Conservation (phyloP, 2,888 invertebrate genomes). For the Eupithecia subumbrata region DNA sequence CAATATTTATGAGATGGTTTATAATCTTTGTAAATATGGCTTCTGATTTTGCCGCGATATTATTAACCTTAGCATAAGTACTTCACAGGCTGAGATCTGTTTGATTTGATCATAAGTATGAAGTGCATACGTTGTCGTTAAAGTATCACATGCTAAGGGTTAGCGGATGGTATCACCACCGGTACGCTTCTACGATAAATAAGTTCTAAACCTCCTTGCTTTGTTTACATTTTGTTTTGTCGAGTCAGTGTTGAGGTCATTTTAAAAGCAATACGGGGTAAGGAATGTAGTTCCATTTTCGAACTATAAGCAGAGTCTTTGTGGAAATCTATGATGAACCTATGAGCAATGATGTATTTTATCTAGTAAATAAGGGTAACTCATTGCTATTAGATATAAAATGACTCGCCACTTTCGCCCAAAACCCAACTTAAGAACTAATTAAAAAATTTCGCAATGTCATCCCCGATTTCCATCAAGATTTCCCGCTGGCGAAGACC, state of each 20-base stretch:
- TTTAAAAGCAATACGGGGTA: not conserved
- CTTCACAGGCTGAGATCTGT: not conserved
- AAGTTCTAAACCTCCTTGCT: not conserved
- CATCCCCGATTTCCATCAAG: conserved; percentile 38
- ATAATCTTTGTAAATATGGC: conserved; percentile 6
- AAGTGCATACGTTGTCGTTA: not conserved
- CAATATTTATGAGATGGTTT: conserved; percentile 11
- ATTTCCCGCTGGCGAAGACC: conserved; percentile 37
- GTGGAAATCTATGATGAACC: too few relatives aligned
- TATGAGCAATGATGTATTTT: not conserved
- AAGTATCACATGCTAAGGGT: not conserved
- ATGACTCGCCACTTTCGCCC: not conserved
- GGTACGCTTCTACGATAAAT: not conserved
- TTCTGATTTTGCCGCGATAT: not conserved
- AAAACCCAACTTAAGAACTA: conserved; percentile 9
- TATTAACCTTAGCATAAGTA: not conserved
- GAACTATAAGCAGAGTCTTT: not conserved
- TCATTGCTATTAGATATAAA: not conserved
- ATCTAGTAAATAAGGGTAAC: not conserved
- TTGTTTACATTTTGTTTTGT: not conserved
- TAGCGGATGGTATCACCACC: not conserved
- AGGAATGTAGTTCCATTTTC: not conserved
- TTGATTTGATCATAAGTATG: conserved; percentile 4
- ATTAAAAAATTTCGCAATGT: conserved; percentile 28
- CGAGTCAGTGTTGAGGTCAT: not conserved